Percentiles rank a stretch among this genome's conserved stretches.
phyloP scores from a whole-genome alignment of 1,140 invertebrate genomes.

The Augochlora pura region DNA sequence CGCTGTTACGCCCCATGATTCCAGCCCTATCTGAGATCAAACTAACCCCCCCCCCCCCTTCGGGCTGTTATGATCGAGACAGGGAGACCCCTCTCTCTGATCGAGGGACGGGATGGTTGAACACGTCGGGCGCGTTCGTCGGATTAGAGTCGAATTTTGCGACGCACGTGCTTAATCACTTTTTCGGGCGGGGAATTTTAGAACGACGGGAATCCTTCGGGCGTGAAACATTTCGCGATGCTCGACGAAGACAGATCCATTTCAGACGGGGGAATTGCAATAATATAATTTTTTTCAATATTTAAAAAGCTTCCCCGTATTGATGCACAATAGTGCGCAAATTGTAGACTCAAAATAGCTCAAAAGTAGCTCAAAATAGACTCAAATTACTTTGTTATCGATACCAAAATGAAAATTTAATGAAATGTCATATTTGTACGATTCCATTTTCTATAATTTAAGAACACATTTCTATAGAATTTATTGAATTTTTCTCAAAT shows the following conservation, averaged over 20 bases:
- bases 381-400: too few species aligned
- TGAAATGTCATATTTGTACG: too few species aligned
- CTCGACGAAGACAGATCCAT: not conserved
- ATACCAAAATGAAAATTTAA: too few species aligned
- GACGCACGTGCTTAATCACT: not conserved
- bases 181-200: not conserved
- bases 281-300: too few species aligned
- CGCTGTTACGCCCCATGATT: slow-evolving; percentile 33
- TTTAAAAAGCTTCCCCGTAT: too few species aligned
- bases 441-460: too few species aligned
- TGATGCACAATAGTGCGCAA: too few species aligned
- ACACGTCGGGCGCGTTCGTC: not conserved
- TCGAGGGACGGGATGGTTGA: slow-evolving; percentile 5
- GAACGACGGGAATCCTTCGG: not conserved
- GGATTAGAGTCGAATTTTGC: not conserved
- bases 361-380: too few species aligned
- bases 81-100: slow-evolving; percentile 17
- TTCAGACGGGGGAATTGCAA: too few species aligned
- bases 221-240: not conserved
- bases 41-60: slow-evolving; percentile 33
- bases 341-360: too few species aligned
- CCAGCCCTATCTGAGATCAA: slow-evolving; percentile 35
- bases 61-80: slow-evolving; percentile 37
- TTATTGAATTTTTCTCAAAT: too few species aligned
- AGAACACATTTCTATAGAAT: too few species aligned